Evolutionary conservation across 1,140 invertebrate genomes (phyloP).

Genomic region (Magallana ariakensis): DNA sequence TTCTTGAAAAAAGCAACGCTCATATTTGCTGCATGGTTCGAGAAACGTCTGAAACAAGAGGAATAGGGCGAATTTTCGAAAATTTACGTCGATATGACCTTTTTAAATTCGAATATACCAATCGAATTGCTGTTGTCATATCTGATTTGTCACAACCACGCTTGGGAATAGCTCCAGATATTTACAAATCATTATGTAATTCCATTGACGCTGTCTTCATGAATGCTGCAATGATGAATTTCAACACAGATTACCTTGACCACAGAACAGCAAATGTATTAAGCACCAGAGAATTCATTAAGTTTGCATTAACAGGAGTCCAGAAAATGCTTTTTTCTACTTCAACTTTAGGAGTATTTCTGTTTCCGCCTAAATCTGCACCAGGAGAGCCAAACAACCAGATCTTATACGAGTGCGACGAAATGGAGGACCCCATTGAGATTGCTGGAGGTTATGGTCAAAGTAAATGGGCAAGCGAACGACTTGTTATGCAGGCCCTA

Average conservation of each 20-base stretch:
- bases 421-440: constrained; percentile 58
- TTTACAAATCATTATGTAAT: constrained; percentile 61
- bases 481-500: constrained; percentile 65
- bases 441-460: constrained; percentile 67
- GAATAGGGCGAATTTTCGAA: constrained; percentile 62
- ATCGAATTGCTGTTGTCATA: constrained; percentile 63
- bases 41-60: constrained; percentile 62
- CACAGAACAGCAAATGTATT: constrained; percentile 65
- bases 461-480: constrained; percentile 70
- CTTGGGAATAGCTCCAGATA: constrained; percentile 65
- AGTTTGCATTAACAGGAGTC: constrained; percentile 61
- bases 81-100: constrained; percentile 65
- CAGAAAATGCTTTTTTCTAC: constrained; percentile 66
- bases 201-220: constrained; percentile 66
- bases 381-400: constrained; percentile 11
- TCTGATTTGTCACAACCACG: constrained; percentile 64
- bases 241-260: constrained; percentile 66
- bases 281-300: constrained; percentile 67
- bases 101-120: constrained; percentile 63
- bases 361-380: constrained; percentile 57
- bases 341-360: constrained; percentile 66
- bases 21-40: constrained; percentile 68
- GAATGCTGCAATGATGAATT: constrained; percentile 70
- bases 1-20: constrained; percentile 64
- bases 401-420: constrained; percentile 58